phyloP scores from a whole-genome alignment of 2,797 vertebrate genomes.

The Erpetoichthys calabaricus region DNA sequence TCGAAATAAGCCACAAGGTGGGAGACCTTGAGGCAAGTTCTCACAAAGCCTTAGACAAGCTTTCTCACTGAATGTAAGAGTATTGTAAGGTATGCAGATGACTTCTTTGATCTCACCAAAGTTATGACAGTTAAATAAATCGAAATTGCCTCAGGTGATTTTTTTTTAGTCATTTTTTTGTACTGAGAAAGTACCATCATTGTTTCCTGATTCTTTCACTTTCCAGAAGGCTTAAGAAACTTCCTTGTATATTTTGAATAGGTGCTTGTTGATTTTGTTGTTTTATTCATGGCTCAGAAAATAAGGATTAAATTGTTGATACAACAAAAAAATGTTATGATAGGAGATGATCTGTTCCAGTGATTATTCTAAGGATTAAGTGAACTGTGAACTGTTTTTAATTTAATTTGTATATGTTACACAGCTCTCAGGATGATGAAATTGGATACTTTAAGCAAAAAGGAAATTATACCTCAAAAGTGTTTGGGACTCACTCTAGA shows the following conservation, averaged over 20 bases:
- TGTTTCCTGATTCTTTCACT: background rate
- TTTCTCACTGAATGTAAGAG: slow-evolving; percentile 11
- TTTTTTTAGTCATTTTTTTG: background rate
- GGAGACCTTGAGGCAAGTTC: slow-evolving; percentile 25
- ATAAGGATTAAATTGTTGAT: background rate
- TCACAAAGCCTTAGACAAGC: slow-evolving; percentile 31
- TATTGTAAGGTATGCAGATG: slow-evolving; percentile 18
- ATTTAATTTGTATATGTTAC: too few relatives aligned
- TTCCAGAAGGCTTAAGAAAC: background rate
- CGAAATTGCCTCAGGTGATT: background rate
- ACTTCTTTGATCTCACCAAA: slow-evolving; percentile 16
- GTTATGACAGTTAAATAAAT: background rate
- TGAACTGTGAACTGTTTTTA: too few relatives aligned
- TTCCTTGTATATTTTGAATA: background rate
- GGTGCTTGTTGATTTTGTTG: background rate
- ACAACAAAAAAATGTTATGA: too few relatives aligned
- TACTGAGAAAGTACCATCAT: too few relatives aligned
- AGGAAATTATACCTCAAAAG: too few relatives aligned
- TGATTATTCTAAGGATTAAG: too few relatives aligned
- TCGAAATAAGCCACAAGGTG: background rate
- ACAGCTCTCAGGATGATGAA: too few relatives aligned
- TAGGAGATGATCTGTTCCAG: too few relatives aligned
- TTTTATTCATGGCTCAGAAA: background rate
- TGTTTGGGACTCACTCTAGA: too few relatives aligned
- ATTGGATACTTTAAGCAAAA: too few relatives aligned